Evolutionary conservation across 2,113 vertebrate species (phyloP).

Genomic region (Channa argus): DNA sequence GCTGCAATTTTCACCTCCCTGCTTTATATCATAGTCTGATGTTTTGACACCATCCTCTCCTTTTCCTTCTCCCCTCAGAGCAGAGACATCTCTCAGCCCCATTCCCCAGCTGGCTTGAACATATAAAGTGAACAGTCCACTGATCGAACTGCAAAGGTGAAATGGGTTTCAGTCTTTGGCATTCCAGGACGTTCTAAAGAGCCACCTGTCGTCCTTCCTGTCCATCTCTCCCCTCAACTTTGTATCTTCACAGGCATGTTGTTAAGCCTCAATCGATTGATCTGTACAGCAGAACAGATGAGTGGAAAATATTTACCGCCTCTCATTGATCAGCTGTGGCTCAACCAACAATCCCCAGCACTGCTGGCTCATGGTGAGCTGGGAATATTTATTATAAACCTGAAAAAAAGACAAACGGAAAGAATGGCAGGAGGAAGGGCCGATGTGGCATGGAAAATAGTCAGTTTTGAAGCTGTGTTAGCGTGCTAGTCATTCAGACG

Average conservation of each 20-base stretch:
- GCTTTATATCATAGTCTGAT: background rate
- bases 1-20: background rate
- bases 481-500: slow-evolving; percentile 7
- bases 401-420: too few species aligned
- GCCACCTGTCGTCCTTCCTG: slow-evolving; percentile 4
- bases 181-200: slow-evolving; percentile 22
- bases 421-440: slow-evolving; percentile 24
- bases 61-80: background rate
- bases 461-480: slow-evolving; percentile 61
- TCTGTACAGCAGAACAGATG: slow-evolving; percentile 41
- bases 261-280: slow-evolving; percentile 25
- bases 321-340: slow-evolving; percentile 27
- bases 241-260: background rate
- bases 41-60: background rate
- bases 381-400: slow-evolving; percentile 38
- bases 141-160: slow-evolving; percentile 15
- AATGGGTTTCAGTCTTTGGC: slow-evolving; percentile 8
- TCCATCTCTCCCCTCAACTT: background rate
- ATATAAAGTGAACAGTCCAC: slow-evolving; percentile 21
- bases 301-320: slow-evolving; percentile 52
- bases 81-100: background rate
- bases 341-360: slow-evolving; percentile 31
- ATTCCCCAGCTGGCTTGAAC: slow-evolving; percentile 11
- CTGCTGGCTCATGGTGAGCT: slow-evolving; percentile 17
- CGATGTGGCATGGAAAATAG: slow-evolving; percentile 66